A percentile compares a stretch with the other conserved stretches of the same genome.
Conservation (phyloP, 1,140 invertebrate species). For the Euura saliciscinereae region DNA sequence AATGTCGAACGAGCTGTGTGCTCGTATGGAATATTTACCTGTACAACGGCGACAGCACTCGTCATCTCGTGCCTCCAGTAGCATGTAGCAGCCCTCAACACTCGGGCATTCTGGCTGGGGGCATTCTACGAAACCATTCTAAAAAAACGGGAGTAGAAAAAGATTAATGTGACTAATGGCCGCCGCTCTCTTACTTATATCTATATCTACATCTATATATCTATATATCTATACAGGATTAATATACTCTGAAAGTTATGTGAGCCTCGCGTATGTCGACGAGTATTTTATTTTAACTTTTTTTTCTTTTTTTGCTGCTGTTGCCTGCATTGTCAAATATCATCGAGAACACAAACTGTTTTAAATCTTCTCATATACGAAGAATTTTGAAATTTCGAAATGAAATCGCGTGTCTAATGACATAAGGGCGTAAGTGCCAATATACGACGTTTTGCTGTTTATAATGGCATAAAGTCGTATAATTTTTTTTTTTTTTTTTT, state of each 20-base stretch:
- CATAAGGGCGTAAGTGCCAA: no score
- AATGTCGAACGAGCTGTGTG: conserved; percentile 62
- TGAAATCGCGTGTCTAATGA: no score
- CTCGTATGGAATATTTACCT: conserved; percentile 65
- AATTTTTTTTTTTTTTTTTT: no score
- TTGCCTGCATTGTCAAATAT: neutral
- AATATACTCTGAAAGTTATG: conserved; percentile 11
- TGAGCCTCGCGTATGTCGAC: neutral
- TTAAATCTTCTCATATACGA: no score
- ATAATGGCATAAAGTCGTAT: no score
- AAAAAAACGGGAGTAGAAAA: conserved; percentile 44
- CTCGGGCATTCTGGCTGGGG: conserved; percentile 68
- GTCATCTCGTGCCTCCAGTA: conserved; percentile 62
- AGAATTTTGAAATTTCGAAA: no score
- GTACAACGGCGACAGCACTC: conserved; percentile 74
- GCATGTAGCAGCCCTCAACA: conserved; percentile 72
- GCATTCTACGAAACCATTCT: conserved; percentile 79
- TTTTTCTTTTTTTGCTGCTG: neutral
- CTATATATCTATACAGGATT: conserved; percentile 2
- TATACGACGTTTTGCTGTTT: no score
- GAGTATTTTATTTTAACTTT: neutral
- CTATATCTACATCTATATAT: conserved; percentile 17
- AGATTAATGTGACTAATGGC: conserved; percentile 6
- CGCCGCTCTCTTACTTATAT: neutral
- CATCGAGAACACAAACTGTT: no score